Percentiles rank a stretch among this genome's conserved stretches.
phyloP scores from a whole-genome alignment of 2,888 invertebrate genomes.

The Nebria brevicollis region DNA sequence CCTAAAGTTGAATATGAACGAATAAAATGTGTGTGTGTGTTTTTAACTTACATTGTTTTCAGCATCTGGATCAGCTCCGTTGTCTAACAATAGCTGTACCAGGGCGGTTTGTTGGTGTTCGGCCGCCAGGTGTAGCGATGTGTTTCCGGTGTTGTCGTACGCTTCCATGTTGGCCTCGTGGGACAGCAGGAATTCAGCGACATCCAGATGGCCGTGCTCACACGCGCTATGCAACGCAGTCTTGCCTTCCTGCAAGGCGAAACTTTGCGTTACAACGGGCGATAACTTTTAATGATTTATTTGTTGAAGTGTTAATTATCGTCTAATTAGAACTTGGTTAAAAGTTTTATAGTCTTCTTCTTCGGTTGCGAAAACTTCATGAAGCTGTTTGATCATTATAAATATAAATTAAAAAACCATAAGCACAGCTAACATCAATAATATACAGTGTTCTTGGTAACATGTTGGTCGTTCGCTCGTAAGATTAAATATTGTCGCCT shows the following conservation, averaged over 20 bases:
- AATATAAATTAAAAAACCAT: no score
- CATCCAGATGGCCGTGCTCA: slow-evolving; percentile 72
- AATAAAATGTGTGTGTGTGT: neutral
- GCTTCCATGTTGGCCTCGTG: slow-evolving; percentile 73
- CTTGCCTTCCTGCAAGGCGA: slow-evolving; percentile 65
- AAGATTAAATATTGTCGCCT: no score
- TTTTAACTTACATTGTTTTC: slow-evolving; percentile 62
- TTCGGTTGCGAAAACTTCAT: neutral
- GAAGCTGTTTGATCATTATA: no score
- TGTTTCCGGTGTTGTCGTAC: slow-evolving; percentile 75
- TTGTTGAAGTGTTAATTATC: neutral
- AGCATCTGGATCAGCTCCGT: slow-evolving; percentile 72
- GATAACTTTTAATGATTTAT: slow-evolving; percentile 4
- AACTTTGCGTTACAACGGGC: neutral
- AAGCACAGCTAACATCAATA: no score
- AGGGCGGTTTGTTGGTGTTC: slow-evolving; percentile 79
- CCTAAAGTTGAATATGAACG: no score
- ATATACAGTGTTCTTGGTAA: no score
- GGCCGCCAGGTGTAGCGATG: slow-evolving; percentile 80
- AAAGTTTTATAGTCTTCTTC: neutral
- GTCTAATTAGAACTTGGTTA: neutral
- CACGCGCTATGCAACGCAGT: slow-evolving; percentile 79
- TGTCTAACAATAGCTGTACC: slow-evolving; percentile 75
- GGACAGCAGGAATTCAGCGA: slow-evolving; percentile 68
- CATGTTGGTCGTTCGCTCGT: no score